Conservation (phyloP, 2,797 vertebrate species). For the Hydrophis major region DNA sequence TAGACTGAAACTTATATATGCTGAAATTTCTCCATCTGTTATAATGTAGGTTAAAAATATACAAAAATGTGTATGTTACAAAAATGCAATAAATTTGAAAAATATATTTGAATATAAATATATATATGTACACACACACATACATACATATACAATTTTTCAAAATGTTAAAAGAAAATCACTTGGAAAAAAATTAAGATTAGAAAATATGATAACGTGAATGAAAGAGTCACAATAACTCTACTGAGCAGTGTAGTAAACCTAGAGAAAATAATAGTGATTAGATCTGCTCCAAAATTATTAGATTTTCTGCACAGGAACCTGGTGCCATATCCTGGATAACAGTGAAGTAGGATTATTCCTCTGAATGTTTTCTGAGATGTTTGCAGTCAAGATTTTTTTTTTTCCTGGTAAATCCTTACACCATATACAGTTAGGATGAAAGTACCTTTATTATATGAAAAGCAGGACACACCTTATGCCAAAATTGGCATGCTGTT, state of each 20-base stretch:
- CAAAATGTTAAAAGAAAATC: neutral
- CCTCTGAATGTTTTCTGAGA: neutral
- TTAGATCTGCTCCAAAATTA: neutral
- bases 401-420: neutral
- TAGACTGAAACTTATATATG: neutral
- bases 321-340: neutral
- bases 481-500: slow-evolving; percentile 34
- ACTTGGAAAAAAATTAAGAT: neutral
- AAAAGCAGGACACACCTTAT: slow-evolving; percentile 41
- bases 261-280: neutral
- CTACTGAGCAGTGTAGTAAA: neutral
- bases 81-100: neutral
- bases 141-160: neutral
- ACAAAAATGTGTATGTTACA: neutral
- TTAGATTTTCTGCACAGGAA: neutral
- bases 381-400: neutral
- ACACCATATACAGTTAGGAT: neutral
- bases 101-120: neutral
- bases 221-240: neutral
- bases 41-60: neutral
- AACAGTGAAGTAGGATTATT: neutral
- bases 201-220: neutral
- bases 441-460: slow-evolving; percentile 11
- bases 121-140: neutral
- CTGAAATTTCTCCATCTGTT: neutral